Evolutionary conservation across 2,113 vertebrate genomes (phyloP).

Genomic region (Pollachius pollachius): DNA sequence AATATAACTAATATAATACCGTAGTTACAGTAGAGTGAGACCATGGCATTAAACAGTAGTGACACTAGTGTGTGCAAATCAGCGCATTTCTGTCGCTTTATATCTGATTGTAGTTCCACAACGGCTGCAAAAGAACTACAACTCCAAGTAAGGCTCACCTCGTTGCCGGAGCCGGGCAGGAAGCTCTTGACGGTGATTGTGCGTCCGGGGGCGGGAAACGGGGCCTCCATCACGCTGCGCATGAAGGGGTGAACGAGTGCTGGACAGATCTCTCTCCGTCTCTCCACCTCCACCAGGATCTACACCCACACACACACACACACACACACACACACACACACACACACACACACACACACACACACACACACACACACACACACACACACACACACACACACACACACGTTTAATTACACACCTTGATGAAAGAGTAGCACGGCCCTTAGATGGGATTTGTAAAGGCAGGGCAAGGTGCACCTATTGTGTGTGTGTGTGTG

Average conservation of each 20-base stretch:
- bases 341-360: neutral
- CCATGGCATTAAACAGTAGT: no score
- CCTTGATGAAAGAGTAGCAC: no score
- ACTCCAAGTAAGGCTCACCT: slow-evolving; percentile 68
- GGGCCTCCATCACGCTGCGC: slow-evolving; percentile 95
- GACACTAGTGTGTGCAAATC: no score
- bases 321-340: neutral
- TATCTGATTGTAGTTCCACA: no score
- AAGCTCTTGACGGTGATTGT: slow-evolving; percentile 92
- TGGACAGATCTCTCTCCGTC: slow-evolving; percentile 88
- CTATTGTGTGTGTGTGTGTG: no score
- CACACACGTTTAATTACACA: neutral
- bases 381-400: neutral
- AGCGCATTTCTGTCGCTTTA: no score
- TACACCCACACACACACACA: slow-evolving; percentile 52
- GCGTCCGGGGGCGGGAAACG: slow-evolving; percentile 93
- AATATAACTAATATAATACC: no score
- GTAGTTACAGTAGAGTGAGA: no score
- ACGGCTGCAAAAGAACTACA: no score
- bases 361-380: neutral
- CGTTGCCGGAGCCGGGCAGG: slow-evolving; percentile 89
- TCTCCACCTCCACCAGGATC: slow-evolving; percentile 97
- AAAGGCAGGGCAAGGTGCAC: no score
- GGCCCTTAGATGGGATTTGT: no score
- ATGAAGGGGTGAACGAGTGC: slow-evolving; percentile 93